Evolutionary conservation across 2,797 vertebrate genomes (phyloP), one percentile per base, ranked within the genome.

Genomic region (Lindbergichthys nudifrons): DNA sequence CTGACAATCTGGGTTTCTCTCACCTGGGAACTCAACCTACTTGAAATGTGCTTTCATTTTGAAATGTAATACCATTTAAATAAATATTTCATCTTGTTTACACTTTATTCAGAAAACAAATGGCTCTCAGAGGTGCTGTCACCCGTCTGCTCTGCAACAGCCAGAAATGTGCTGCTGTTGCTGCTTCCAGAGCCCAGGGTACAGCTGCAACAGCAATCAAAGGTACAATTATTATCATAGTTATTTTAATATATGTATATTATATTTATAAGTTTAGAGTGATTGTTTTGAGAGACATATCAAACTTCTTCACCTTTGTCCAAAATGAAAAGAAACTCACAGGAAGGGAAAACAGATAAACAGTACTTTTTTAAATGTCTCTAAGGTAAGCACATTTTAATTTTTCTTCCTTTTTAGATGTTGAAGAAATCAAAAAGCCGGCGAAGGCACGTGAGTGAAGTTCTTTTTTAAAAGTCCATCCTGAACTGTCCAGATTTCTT

Each of bases 71-170:
- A 30, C 0, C 12, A 19, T 2, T 41, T 47, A 4, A 0, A 32
- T 42, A 47, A n/a, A 5, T 41, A 8, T 65, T 48, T 41, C 0
- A 5, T 68, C n/a, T 32, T 18, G 4, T 60, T 52, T 51, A 23
- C 3, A 65, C 1, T 14, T 2, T 43, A 10, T 50, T 16, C 45
- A 86, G 77, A 36, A 15, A 63, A 72, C 6, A 30, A 3, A 96
- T 96, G 95, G 93, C 95, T 66, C 83, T 96, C 65, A 91, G 93
- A 83, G 81, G 89, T 65, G 75, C 80, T 14, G 67, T 83, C 50
- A 66, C 81, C 42, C 83, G 87, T 65, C 85, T 96, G 13, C 81
- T 96, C 21, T 75, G 79, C 51, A 88, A 63, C 68, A 82, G 89
- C 15, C 87, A 87, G 13, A 93, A 86, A 82, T 90, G 90, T 82